Evolutionary conservation across 1,140 invertebrate species (phyloP).

Genomic region (Halesus radiatus): DNA sequence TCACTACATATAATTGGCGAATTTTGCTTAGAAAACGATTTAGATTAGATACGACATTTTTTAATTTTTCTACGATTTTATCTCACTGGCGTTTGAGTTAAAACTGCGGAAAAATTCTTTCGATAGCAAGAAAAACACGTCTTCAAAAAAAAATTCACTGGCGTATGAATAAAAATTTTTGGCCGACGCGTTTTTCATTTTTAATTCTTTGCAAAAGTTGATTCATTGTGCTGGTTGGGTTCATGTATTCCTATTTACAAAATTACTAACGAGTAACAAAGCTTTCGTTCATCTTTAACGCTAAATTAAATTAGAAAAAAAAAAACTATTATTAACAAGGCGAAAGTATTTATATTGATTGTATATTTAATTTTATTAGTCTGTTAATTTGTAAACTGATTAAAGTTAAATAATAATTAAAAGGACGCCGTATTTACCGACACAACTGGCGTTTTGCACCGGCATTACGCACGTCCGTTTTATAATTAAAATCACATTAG

Average conservation of each 20-base stretch:
- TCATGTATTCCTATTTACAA: conserved; percentile 38
- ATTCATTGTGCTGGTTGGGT: conserved; percentile 3
- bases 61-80: not conserved
- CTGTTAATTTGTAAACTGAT: conserved; percentile 37
- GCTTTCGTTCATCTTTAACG: conserved; percentile 16
- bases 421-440: not conserved
- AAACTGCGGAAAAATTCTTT: not conserved
- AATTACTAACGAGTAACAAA: conserved; percentile 20
- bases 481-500: conserved; percentile 39
- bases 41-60: conserved; percentile 1
- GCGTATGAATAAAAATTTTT: conserved; percentile 20
- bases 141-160: conserved; percentile 19
- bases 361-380: conserved; percentile 34
- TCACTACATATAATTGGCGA: conserved; percentile 9
- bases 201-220: not conserved
- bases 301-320: conserved; percentile 33
- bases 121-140: not conserved
- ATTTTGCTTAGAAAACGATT: conserved; percentile 19
- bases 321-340: conserved; percentile 28
- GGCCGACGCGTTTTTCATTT: not conserved
- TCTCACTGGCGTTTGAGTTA: conserved; percentile 23
- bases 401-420: conserved; percentile 19
- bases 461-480: not conserved
- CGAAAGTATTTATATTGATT: conserved; percentile 24
- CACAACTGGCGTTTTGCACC: conserved; percentile 30